Base-by-base conservation (phyloP, 2,797 vertebrate genomes). In the Delichon dasypus region DNA sequence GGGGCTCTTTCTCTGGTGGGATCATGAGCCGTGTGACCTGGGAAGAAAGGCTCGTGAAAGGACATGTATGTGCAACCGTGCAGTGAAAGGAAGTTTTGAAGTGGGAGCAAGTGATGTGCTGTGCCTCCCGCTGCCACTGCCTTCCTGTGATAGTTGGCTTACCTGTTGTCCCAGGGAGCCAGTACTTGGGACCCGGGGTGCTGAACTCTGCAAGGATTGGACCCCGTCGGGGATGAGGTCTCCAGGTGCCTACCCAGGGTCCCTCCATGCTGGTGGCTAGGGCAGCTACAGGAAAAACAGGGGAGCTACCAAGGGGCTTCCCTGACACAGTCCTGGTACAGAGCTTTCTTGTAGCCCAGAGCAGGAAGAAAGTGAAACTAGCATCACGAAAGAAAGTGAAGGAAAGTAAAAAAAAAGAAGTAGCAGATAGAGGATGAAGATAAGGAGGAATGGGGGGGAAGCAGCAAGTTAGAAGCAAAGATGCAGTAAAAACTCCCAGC, bases 111-210 rank as follows among this genome's bases (percentile, higher is more conserved):
- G 8, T 0, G 0, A 3, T 21, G n/a, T 30, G 29, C 8, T 26
- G 38, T 47, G 21, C 47, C 26, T 47, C 16, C 20, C 1, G 0
- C 34, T 25, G 25, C 42, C 20, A 16, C 17, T 18, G 11, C 34
- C 10, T 32, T 16, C 21, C 26, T 0, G 0, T 3, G 12, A 23
- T 5, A 40, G 10, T 0, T 22, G 9, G 3, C 8, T 71, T 40
- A 77, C 72, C 79, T 53, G 45, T 84, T 27, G 30, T 10, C 13
- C 66, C 45, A 27, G 88, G 73, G 6, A 89, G 3, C 40, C 51
- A 7, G 13, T 89, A 78, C 16, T 78, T 89, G 60, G 80, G 88
- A 36, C 88, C 80, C 2, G 73, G 88, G 30, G 51, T 72, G 18
- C 0, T 7, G 6, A 40, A 72, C 5, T 84, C 80, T 40, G 88